Evolutionary conservation across 2,888 invertebrate species (phyloP).

Genomic region (Phyto melanocephala): DNA sequence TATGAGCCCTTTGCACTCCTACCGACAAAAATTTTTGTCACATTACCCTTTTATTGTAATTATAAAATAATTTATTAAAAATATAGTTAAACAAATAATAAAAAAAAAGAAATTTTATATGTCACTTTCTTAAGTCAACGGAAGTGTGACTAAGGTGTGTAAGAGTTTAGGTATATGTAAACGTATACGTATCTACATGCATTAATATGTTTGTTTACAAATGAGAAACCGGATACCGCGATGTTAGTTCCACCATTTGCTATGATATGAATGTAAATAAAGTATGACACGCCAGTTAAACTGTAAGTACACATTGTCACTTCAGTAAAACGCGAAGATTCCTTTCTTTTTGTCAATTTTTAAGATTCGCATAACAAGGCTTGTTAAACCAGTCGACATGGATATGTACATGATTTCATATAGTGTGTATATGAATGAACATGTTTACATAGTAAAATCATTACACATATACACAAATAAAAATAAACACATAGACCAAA

Average conservation of each 20-base stretch:
- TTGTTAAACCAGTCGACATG: neutral
- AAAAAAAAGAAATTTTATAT: too few species aligned
- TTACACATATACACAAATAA: neutral
- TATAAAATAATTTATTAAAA: too few species aligned
- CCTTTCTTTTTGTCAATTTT: slow-evolving; percentile 46
- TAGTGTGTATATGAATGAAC: neutral
- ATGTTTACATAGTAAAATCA: neutral
- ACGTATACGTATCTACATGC: too few species aligned
- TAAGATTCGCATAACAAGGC: slow-evolving; percentile 60
- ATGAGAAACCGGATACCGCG: slow-evolving; percentile 46
- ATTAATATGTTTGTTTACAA: too few species aligned
- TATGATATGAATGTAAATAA: slow-evolving; percentile 64
- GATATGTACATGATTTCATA: neutral
- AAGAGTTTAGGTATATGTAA: neutral
- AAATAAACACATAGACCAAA: slow-evolving; percentile 10
- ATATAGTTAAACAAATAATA: too few species aligned
- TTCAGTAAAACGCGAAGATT: slow-evolving; percentile 58
- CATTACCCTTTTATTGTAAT: too few species aligned
- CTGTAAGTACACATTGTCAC: slow-evolving; percentile 61
- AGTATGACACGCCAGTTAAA: slow-evolving; percentile 63
- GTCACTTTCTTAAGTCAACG: neutral
- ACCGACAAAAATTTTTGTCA: too few species aligned
- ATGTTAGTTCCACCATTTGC: slow-evolving; percentile 58
- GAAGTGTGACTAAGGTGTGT: slow-evolving; percentile 8
- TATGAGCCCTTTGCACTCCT: too few species aligned